A percentile compares a stretch with the other conserved stretches of the same genome.
These are phyloP conservation scores for Bombus huntii DNA, from an alignment of 1,140 invertebrate species.

Conservation along the genomic window DNA sequence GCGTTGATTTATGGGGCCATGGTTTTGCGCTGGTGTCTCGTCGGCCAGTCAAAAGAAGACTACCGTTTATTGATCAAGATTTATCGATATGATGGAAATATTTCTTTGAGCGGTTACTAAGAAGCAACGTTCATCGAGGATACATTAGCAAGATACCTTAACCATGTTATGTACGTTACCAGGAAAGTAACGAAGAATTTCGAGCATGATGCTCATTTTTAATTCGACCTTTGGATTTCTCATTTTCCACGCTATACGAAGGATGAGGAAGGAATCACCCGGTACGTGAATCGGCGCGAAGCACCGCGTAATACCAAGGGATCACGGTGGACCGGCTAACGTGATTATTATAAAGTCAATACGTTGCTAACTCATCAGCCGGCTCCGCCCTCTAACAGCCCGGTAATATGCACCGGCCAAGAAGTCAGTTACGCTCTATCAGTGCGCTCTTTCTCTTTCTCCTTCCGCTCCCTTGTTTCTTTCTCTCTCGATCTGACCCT, in stretches of 20 bases:
- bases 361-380: slow-evolving; percentile 82
- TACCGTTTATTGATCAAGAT: slow-evolving; percentile 12
- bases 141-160: background rate
- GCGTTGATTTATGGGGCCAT: slow-evolving; percentile 40
- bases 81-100: slow-evolving; percentile 26
- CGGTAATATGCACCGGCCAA: slow-evolving; percentile 81
- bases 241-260: background rate
- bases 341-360: slow-evolving; percentile 83
- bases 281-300: slow-evolving; percentile 72
- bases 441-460: slow-evolving; percentile 31
- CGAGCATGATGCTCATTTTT: background rate
- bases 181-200: background rate
- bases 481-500: background rate
- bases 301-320: slow-evolving; percentile 74
- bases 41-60: background rate
- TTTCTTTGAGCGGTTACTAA: background rate
- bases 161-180: background rate
- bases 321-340: slow-evolving; percentile 76
- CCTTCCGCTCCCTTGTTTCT: background rate
- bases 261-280: slow-evolving; percentile 59
- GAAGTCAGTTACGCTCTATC: slow-evolving; percentile 80
- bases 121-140: background rate
- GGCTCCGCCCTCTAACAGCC: slow-evolving; percentile 82
- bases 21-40: slow-evolving; percentile 21
- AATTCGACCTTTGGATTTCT: background rate